phyloP scores from a whole-genome alignment of 2,888 invertebrate genomes.

The Chesias legatella region DNA sequence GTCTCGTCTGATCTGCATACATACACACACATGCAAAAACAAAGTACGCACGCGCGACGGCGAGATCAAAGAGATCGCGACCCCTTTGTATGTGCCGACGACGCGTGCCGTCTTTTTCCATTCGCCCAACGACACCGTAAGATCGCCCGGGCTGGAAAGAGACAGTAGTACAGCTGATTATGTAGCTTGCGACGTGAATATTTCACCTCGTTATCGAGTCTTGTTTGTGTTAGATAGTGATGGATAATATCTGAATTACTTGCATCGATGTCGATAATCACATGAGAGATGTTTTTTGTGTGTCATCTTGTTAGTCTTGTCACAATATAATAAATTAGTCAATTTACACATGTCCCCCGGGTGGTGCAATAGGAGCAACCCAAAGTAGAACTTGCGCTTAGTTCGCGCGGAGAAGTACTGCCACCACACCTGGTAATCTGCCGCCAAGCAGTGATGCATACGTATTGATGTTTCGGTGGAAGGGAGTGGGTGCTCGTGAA shows the following conservation, averaged over 20 bases:
- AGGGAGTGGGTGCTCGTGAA: no score
- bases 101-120: slow-evolving; percentile 74
- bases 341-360: no score
- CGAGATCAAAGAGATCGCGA: slow-evolving; percentile 75
- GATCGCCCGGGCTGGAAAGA: slow-evolving; percentile 51
- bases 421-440: no score
- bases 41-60: slow-evolving; percentile 73
- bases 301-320: not conserved
- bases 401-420: no score
- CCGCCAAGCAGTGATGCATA: no score
- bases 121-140: slow-evolving; percentile 50
- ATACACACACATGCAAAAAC: slow-evolving; percentile 55
- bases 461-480: no score
- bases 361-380: no score
- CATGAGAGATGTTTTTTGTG: slow-evolving; percentile 13
- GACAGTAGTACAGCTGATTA: slow-evolving; percentile 63
- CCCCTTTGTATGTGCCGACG: slow-evolving; percentile 76
- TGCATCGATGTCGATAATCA: slow-evolving; percentile 52
- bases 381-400: no score
- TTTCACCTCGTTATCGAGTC: slow-evolving; percentile 80
- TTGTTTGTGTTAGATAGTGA: slow-evolving; percentile 78
- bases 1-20: slow-evolving; percentile 73
- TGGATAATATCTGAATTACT: slow-evolving; percentile 49
- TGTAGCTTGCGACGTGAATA: slow-evolving; percentile 77
- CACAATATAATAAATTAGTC: no score